phyloP scores from a whole-genome alignment of 1,140 invertebrate species.

The Magallana angulata region DNA sequence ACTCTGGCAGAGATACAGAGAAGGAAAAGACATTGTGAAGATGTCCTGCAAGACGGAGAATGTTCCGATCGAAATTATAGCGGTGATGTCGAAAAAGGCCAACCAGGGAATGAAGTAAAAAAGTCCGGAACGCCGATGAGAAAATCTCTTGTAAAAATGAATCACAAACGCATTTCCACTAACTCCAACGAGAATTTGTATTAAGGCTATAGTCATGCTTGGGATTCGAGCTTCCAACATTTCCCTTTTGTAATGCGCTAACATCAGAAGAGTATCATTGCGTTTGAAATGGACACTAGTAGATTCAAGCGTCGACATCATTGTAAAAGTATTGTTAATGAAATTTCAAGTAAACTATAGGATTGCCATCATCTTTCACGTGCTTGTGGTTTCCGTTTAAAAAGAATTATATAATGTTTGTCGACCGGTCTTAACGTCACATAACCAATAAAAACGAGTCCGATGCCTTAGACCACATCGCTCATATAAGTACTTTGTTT shows the following conservation, averaged over 20 bases:
- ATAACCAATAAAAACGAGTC: no score
- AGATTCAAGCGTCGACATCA: no score
- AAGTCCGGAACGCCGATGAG: not conserved
- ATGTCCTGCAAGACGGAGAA: not conserved
- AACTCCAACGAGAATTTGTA: not conserved
- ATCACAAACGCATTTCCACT: slow-evolving; percentile 15
- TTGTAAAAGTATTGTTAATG: no score
- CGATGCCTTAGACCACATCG: no score
- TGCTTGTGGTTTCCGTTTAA: no score
- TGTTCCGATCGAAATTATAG: not conserved
- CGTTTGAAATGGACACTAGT: no score
- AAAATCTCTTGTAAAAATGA: not conserved
- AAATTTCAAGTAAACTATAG: no score
- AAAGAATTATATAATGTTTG: no score
- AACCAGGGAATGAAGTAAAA: slow-evolving; percentile 19
- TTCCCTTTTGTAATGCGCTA: not conserved
- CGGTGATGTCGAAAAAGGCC: not conserved
- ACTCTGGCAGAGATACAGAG: not conserved
- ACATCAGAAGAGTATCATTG: no score
- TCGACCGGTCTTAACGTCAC: no score
- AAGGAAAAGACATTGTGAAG: slow-evolving; percentile 3
- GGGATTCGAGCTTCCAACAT: slow-evolving; percentile 10
- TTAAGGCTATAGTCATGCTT: not conserved
- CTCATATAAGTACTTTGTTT: no score
- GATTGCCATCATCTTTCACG: no score